Evolutionary conservation across 1,140 invertebrate genomes (phyloP).

Genomic region (Paralvinella palmiformis): DNA sequence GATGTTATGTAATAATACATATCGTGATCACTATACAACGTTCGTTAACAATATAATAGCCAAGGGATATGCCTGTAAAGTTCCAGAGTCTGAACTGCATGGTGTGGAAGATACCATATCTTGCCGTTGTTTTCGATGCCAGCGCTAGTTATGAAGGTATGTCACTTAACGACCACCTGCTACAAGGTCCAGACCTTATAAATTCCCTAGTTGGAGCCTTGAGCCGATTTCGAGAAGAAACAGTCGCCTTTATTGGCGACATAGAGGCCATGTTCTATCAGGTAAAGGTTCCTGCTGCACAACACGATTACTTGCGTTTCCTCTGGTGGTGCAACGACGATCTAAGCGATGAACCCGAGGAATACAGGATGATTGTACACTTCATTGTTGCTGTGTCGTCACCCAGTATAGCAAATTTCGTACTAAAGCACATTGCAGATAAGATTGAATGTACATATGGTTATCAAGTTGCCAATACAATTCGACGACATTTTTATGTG

Average conservation of each 20-base stretch:
- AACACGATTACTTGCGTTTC: not conserved
- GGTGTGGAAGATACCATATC: too few relatives aligned
- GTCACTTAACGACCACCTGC: not conserved
- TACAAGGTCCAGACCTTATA: not conserved
- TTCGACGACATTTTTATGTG: slow-evolving; percentile 20
- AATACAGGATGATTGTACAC: not conserved
- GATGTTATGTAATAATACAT: not conserved
- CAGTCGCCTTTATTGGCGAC: too few relatives aligned
- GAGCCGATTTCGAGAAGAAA: not conserved
- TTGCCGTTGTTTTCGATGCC: too few relatives aligned
- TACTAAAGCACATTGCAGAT: not conserved
- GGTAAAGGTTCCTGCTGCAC: not conserved
- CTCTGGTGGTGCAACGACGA: not conserved
- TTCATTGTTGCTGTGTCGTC: not conserved
- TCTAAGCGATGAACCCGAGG: too few relatives aligned
- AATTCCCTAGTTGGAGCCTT: not conserved
- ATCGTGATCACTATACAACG: not conserved
- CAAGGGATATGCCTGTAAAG: not conserved
- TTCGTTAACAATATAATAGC: not conserved
- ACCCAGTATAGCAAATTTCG: not conserved
- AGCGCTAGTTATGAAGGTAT: too few relatives aligned
- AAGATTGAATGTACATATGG: too few relatives aligned
- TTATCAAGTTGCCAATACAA: slow-evolving; percentile 14
- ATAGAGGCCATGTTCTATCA: not conserved
- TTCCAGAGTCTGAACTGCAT: too few relatives aligned